Evolutionary conservation across 2,797 vertebrate species (phyloP).

Genomic region (Heteromormyrus szaboi): DNA sequence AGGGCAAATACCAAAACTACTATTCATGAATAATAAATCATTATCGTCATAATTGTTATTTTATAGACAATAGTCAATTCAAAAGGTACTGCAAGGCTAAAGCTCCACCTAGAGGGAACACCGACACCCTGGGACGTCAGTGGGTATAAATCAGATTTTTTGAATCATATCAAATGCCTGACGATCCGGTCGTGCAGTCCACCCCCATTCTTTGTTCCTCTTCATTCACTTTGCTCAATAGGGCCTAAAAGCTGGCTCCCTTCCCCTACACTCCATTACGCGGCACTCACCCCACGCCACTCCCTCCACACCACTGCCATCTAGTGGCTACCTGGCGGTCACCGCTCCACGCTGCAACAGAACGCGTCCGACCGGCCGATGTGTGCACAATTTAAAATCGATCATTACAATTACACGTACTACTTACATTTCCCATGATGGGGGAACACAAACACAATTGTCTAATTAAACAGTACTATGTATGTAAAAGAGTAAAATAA

Average conservation of each 20-base stretch:
- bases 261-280: slow-evolving; percentile 13
- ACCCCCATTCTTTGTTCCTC: slow-evolving; percentile 34
- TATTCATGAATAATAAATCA: not conserved
- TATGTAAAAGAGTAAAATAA: not conserved
- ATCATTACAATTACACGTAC: not conserved
- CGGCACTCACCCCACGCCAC: slow-evolving; percentile 20
- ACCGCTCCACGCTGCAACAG: slow-evolving; percentile 3
- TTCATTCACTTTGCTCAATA: slow-evolving; percentile 25
- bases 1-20: not conserved
- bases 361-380: slow-evolving; percentile 18
- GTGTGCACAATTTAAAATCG: not conserved
- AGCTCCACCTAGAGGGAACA: slow-evolving; percentile 23
- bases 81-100: slow-evolving; percentile 5
- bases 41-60: not conserved
- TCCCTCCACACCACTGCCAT: slow-evolving; percentile 66
- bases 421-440: not conserved
- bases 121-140: not conserved
- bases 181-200: slow-evolving; percentile 44
- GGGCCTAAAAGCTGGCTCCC: slow-evolving; percentile 23
- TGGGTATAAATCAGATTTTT: slow-evolving; percentile 33
- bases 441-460: not conserved
- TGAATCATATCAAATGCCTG: slow-evolving; percentile 49
- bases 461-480: not conserved
- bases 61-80: not conserved
- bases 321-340: slow-evolving; percentile 49